Evolutionary conservation across 2,888 invertebrate species (phyloP), one percentile per base, ranked within the genome.

Genomic region (Anodontia alba): DNA sequence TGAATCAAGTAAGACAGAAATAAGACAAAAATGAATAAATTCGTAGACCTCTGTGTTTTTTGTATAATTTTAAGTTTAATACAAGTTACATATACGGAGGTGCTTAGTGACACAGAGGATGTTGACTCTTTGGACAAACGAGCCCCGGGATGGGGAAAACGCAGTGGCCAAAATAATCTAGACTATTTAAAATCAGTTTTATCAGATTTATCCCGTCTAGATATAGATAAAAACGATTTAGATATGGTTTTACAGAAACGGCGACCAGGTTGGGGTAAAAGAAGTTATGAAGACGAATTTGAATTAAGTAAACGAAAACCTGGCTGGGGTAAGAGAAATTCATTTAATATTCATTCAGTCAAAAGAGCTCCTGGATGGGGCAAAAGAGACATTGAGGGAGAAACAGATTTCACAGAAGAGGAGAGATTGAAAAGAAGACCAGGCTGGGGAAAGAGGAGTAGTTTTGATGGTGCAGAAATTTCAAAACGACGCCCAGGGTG

Each of bases 401-500:
- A 78, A 15, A 73, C 81, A 17, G 51, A 62, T 15, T 75, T 66
- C 36, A 75, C 76, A 15, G 66, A 57, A 51, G 75, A 46, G 36
- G 83, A 81, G 66, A 69, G 81, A 10, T 84, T 86, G 15, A 90
- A 91, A 79, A 79, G 91, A 67, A 73, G 86, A 72, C 90, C 89
- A 8, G 90, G 89, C 17, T 89, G 89, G 89, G 90, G 89, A 0
- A 90, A 90, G 78, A 36, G 89, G 46, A 85, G 83, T 20, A 78
- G 73, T 26, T 77, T 75, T 43, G 84, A 85, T 26, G 74, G 75
- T 33, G 80, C 73, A 42, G 76, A 62, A 43, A 70, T 85, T 49
- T 81, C 76, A 12, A 90, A 87, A 76, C 73, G 91, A 23, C 78
- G 86, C 62, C 91, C 91, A 15, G 91, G 91, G 23, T 91, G 91